Evolutionary conservation across 2,797 vertebrate species (phyloP).

Genomic region (Hippoglossus hippoglossus): DNA sequence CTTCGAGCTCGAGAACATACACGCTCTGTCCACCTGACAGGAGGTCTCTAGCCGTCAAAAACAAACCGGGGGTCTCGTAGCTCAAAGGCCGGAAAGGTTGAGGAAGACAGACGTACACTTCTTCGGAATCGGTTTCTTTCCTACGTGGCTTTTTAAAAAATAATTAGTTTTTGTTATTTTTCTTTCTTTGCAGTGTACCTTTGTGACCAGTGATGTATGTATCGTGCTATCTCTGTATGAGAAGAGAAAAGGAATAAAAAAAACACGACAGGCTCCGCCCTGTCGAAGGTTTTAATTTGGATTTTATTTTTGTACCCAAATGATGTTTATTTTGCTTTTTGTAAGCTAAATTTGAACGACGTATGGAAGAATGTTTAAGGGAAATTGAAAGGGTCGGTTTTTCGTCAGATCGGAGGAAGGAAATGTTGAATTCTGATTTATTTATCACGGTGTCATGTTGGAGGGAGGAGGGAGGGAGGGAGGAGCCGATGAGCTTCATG

Average conservation of each 20-base stretch:
- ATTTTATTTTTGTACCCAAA: slow-evolving; percentile 87
- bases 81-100: slow-evolving; percentile 55
- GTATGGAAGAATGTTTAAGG: slow-evolving; percentile 70
- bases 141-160: slow-evolving; percentile 54
- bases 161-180: slow-evolving; percentile 33
- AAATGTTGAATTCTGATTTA: slow-evolving; percentile 42
- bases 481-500: slow-evolving; percentile 36
- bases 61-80: slow-evolving; percentile 43
- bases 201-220: slow-evolving; percentile 81
- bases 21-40: slow-evolving; percentile 48
- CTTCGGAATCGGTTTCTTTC: slow-evolving; percentile 70
- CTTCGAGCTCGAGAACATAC: slow-evolving; percentile 21
- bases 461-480: slow-evolving; percentile 1
- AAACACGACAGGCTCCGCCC: slow-evolving; percentile 44
- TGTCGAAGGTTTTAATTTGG: slow-evolving; percentile 80
- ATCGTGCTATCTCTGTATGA: slow-evolving; percentile 76
- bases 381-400: slow-evolving; percentile 34
- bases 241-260: slow-evolving; percentile 39
- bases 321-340: slow-evolving; percentile 75
- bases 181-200: slow-evolving; percentile 78
- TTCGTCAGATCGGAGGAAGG: slow-evolving; percentile 29
- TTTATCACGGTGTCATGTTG: slow-evolving; percentile 55
- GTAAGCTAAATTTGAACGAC: slow-evolving; percentile 74
- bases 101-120: slow-evolving; percentile 59
- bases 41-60: slow-evolving; percentile 34